Evolutionary conservation across 2,797 vertebrate genomes (phyloP), one percentile per base, ranked within the genome.

Genomic region (Ceyx erithaca): DNA sequence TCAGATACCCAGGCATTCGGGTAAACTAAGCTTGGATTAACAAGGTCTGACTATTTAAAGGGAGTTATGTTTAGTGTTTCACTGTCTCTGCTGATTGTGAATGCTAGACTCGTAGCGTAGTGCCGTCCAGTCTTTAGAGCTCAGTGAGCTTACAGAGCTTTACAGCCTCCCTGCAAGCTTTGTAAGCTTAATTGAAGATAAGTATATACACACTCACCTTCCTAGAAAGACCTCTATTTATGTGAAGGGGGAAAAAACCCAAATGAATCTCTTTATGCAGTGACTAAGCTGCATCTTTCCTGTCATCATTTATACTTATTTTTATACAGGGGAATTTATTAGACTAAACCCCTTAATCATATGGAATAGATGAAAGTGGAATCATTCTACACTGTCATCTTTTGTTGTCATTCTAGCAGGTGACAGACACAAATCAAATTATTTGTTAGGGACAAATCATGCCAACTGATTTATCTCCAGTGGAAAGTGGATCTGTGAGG

Each of bases 1-100:
- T 97, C 80, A 95, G 84, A 95, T 92, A 91, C 81, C 95, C 16
- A 46, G 49, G 40, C 79, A 79, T 89, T 86, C 12, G 12, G 77
- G 92, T 89, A 96, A 95, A 97, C 76, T 94, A 96, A 94, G 88
- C 80, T 87, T 91, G 90, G 93, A 91, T 97, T 97, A 97, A 90
- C 91, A 79, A 87, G 86, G 77, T 96, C 66, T 94, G 81, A 83
- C 86, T 95, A 51, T 90, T 95, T 92, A 91, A 85, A 92, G 80
- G 83, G 52, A 90, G 80, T 96, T 96, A 83, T 75, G 58, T 95
- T 95, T 96, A 82, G 63, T 72, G 48, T 49, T 83, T 94, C 63
- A 91, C 87, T 93, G 84, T 95, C 69, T 92, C 51, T 87, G 71
- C 89, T 86, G 85, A 92, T 95, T 93, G 95, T 80, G 85, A 95